A percentile compares a stretch with the other conserved stretches of the same genome.
phyloP scores from a whole-genome alignment of 2,113 vertebrate species.

The Brachyhypopomus occidentalis region DNA sequence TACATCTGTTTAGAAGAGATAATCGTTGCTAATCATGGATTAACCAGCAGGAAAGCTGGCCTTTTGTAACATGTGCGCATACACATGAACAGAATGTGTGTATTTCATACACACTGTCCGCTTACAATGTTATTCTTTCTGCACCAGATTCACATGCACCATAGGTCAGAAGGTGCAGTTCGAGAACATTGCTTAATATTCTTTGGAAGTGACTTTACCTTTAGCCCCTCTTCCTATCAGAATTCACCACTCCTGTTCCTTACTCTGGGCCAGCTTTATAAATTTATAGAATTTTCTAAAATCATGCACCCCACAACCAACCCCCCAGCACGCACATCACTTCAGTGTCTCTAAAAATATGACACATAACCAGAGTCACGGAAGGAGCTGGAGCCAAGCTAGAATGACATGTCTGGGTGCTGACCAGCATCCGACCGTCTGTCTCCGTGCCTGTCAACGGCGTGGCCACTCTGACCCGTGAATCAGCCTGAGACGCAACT shows the following conservation, averaged over 20 bases:
- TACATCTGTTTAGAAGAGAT: slow-evolving; percentile 50
- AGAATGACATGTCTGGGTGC: slow-evolving; percentile 60
- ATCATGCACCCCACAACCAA: too few relatives aligned
- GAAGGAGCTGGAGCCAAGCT: slow-evolving; percentile 63
- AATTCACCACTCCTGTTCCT: not conserved
- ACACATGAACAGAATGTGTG: not conserved
- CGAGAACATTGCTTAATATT: not conserved
- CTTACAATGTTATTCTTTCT: not conserved
- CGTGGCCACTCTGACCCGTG: not conserved
- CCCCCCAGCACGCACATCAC: slow-evolving; percentile 6
- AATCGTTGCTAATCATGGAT: slow-evolving; percentile 45
- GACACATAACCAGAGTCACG: slow-evolving; percentile 54
- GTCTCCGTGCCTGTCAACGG: slow-evolving; percentile 23
- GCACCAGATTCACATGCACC: not conserved
- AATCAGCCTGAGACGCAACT: not conserved
- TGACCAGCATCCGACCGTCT: slow-evolving; percentile 45
- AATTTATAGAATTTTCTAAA: not conserved
- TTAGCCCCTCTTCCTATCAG: too few relatives aligned
- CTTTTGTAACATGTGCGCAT: not conserved
- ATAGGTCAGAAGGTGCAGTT: not conserved
- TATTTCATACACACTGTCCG: not conserved
- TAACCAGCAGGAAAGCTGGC: not conserved
- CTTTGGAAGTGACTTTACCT: not conserved
- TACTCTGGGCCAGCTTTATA: not conserved
- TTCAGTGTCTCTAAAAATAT: slow-evolving; percentile 64